Evolutionary conservation across 2,888 invertebrate genomes (phyloP).

Genomic region (Macropis europaea): DNA sequence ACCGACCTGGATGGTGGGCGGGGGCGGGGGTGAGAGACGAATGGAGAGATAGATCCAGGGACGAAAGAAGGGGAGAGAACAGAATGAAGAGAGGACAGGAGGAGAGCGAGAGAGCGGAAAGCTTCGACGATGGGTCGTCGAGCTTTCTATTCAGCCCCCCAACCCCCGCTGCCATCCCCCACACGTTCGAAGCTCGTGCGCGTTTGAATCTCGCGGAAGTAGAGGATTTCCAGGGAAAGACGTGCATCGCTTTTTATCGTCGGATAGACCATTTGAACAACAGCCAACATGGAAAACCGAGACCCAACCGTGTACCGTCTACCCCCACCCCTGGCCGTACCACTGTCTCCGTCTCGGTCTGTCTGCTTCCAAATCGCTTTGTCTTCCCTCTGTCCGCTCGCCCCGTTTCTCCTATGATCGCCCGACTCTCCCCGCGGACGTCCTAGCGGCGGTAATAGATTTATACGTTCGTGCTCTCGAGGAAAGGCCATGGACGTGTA

Average conservation of each 20-base stretch:
- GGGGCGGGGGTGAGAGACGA: conserved; percentile 2
- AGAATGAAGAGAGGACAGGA: conserved; percentile 25
- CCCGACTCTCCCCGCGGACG: conserved; percentile 53
- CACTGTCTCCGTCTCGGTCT: conserved; percentile 9
- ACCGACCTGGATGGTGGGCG: conserved; percentile 2
- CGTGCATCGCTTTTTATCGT: conserved; percentile 77
- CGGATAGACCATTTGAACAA: conserved; percentile 77
- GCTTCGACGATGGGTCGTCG: conserved; percentile 61
- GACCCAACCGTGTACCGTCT: conserved; percentile 41
- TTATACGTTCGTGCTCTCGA: conserved; percentile 60
- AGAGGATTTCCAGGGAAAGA: conserved; percentile 71
- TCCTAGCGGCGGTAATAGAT: conserved; percentile 72
- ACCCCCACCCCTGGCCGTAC: conserved; percentile 7
- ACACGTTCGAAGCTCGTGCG: conserved; percentile 47
- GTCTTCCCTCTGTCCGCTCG: conserved; percentile 1
- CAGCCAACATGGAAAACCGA: conserved; percentile 76
- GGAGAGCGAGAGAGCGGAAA: conserved; percentile 51
- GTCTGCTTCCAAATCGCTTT: conserved; percentile 19
- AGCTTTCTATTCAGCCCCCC: conserved; percentile 53
- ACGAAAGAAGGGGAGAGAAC: conserved; percentile 20
- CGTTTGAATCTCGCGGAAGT: conserved; percentile 74
- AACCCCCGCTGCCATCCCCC: conserved; percentile 4
- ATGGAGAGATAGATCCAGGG: conserved; percentile 7
- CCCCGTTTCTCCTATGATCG: conserved; percentile 2
- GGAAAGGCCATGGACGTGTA: conserved; percentile 6